Conservation (phyloP, 2,888 invertebrate species). For the Palloptera scutellata region DNA sequence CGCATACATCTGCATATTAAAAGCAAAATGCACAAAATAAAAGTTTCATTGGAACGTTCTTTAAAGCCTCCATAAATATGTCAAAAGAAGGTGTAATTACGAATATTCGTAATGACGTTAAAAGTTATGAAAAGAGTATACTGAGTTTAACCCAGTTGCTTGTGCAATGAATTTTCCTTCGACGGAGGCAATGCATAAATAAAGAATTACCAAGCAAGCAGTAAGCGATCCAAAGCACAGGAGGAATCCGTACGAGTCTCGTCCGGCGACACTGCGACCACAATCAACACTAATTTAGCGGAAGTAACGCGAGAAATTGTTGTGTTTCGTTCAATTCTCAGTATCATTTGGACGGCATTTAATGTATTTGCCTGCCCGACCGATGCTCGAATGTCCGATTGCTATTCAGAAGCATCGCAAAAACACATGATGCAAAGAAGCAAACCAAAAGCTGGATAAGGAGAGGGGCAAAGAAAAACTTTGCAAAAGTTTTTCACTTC, state of each 20-base stretch:
- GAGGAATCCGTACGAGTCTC: constrained; percentile 13
- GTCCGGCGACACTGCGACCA: constrained; percentile 50
- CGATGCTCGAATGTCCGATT: background rate
- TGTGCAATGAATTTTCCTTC: constrained; percentile 19
- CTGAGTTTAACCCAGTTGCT: constrained; percentile 28
- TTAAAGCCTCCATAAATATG: constrained; percentile 5
- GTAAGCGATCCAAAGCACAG: constrained; percentile 1
- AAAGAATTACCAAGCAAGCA: constrained; percentile 11
- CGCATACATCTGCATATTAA: no score
- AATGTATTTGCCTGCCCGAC: background rate
- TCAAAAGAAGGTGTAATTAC: constrained; percentile 26
- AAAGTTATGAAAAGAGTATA: constrained; percentile 28
- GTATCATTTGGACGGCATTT: background rate
- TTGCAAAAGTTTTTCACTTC: constrained; percentile 19
- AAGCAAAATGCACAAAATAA: no score
- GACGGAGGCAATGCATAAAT: constrained; percentile 15
- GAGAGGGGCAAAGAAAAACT: background rate
- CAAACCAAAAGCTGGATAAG: background rate
- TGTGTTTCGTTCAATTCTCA: constrained; percentile 18
- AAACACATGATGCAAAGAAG: background rate
- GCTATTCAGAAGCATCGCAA: background rate
- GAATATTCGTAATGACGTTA: constrained; percentile 28
- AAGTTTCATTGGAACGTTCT: no score
- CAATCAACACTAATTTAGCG: constrained; percentile 60
- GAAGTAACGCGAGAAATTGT: constrained; percentile 61